phyloP scores from a whole-genome alignment of 2,888 invertebrate genomes.

The Euzophera pinguis region DNA sequence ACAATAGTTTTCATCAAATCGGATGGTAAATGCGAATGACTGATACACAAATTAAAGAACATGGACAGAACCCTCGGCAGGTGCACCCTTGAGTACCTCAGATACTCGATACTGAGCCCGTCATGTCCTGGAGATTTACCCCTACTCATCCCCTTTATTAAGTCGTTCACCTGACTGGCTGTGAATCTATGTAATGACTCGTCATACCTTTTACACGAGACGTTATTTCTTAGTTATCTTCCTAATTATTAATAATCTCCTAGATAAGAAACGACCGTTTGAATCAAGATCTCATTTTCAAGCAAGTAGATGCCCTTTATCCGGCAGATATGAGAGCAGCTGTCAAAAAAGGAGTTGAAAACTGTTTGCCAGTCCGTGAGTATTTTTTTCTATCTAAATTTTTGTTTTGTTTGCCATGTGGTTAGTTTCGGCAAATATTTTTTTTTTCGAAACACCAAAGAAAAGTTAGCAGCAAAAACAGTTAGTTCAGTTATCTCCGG shows the following conservation, averaged over 20 bases:
- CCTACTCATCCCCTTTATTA: no score
- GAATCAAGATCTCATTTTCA: conserved; percentile 47
- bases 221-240: no score
- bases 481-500: no score
- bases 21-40: no score
- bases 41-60: no score
- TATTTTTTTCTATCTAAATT: conserved; percentile 17
- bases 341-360: conserved; percentile 41
- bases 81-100: no score
- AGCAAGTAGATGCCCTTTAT: conserved; percentile 60
- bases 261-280: conserved; percentile 59
- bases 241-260: conserved; percentile 6
- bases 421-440: no score
- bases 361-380: conserved; percentile 58
- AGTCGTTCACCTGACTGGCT: background rate
- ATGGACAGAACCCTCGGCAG: no score
- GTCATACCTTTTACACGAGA: background rate
- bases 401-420: background rate
- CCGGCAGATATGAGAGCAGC: conserved; percentile 52
- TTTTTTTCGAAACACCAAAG: no score
- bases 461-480: no score
- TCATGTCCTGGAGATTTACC: no score
- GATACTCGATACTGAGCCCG: no score
- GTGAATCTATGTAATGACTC: background rate
- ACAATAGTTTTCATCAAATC: background rate